Evolutionary conservation across 2,888 invertebrate species (phyloP), one percentile per base, ranked within the genome.

Genomic region (Mayetiola destructor): DNA sequence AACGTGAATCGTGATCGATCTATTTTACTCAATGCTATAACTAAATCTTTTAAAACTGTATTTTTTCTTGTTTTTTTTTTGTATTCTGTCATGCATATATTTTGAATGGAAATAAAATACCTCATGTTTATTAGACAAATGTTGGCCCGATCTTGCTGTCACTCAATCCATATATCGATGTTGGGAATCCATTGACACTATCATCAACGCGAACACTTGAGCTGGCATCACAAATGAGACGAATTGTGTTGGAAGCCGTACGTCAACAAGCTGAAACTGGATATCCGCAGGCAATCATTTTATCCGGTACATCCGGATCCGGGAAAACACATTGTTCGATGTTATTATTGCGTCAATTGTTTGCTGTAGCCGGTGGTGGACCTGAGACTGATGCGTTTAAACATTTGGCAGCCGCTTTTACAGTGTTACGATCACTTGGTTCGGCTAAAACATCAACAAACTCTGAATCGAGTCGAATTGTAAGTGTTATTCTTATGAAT

Each of bases 341-440:
- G 90, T 76, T 90, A 66, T 75, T 94, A 66, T 77, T 95, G 65
- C 80, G 92, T 64, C 88, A 93, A 69, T 75, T 95, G 67, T 94
- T 93, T 75, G 91, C 92, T 69, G 86, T 90, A 62, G 93, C 92
- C 58, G 94, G 93, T 60, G 94, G 93, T 64, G 93, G 93, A 55
- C 86, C 89, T 3, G 92, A 93, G 77, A 93, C 94, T 21, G 94
- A 94, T 74, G 91, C 93, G 52, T 95, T 92, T 75, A 94, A 94
- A 74, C 93, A 94, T 74, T 80, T 94, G 63, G 90, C 91, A 14
- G 94, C 95, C 57, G 92, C 94, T 55, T 90, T 95, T 75, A 94
- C 94, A 60, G 94, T 94, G 61, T 79, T 95, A 64, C 80, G 92
- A 62, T 89, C 92, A 21, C 79, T 95, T 59, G 92, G 92, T 62